Conservation (phyloP, 2,113 vertebrate genomes). For the Pterocles burchelli region DNA sequence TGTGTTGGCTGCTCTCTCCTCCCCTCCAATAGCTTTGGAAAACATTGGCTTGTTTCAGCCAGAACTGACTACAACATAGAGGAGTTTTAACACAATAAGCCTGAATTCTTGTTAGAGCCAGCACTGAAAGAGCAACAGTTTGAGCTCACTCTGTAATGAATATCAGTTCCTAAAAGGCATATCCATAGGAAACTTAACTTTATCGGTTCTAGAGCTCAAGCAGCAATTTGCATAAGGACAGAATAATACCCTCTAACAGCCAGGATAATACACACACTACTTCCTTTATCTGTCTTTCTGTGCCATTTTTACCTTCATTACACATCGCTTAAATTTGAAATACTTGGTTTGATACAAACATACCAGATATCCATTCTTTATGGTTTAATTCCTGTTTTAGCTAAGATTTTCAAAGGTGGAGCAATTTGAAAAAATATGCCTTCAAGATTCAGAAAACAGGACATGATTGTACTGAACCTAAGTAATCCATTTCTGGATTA, state of each 20-base stretch:
- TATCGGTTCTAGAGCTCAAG: background rate
- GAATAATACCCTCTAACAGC: background rate
- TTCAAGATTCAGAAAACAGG: background rate
- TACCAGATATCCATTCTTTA: background rate
- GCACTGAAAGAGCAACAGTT: background rate
- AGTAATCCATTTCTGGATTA: background rate
- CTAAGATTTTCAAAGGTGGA: background rate
- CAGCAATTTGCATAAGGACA: background rate
- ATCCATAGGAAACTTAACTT: background rate
- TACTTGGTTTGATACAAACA: background rate
- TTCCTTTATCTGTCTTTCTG: background rate
- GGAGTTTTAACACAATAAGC: background rate
- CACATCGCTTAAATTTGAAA: background rate
- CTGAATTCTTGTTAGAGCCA: background rate
- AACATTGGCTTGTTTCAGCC: background rate
- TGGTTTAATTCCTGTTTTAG: background rate
- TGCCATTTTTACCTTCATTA: background rate
- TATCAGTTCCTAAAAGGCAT: background rate
- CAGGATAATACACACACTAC: background rate
- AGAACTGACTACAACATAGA: background rate
- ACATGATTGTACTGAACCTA: background rate
- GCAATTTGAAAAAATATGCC: background rate
- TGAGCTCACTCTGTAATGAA: background rate
- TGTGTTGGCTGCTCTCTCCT: background rate
- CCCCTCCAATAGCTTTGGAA: background rate